phyloP scores from a whole-genome alignment of 2,113 vertebrate species.

The Potamarius usumacintae region DNA sequence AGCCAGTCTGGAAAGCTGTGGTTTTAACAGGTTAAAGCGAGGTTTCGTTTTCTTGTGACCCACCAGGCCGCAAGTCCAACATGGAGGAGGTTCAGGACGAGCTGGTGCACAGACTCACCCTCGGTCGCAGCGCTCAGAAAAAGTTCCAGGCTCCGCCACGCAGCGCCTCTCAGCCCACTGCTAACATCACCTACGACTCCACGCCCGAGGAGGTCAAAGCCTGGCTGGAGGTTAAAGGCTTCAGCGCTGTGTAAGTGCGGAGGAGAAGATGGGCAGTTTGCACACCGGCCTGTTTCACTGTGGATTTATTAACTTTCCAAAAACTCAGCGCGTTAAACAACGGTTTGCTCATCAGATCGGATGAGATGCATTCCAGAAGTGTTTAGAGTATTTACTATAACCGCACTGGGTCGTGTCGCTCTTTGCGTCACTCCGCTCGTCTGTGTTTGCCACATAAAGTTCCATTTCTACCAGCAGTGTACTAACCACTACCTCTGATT shows the following conservation, averaged over 20 bases:
- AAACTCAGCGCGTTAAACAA: not conserved
- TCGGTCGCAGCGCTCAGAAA: constrained; percentile 87
- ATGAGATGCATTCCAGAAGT: not conserved
- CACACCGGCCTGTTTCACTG: not conserved
- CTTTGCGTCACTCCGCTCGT: no score
- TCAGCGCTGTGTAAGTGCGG: constrained; percentile 86
- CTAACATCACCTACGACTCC: constrained; percentile 87
- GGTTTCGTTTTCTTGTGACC: not conserved
- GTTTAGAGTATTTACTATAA: not conserved
- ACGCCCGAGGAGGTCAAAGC: constrained; percentile 79
- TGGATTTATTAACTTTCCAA: not conserved
- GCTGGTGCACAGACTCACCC: constrained; percentile 86
- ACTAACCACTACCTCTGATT: no score
- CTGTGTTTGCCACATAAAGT: no score
- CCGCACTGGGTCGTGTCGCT: no score
- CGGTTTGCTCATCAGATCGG: not conserved
- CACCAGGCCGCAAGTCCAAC: constrained; percentile 86
- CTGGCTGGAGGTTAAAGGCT: constrained; percentile 91
- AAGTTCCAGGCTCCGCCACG: constrained; percentile 80
- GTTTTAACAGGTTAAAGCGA: not conserved
- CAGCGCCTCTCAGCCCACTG: constrained; percentile 53
- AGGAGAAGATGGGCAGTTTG: not conserved
- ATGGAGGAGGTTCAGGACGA: constrained; percentile 99
- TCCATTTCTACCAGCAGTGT: no score
- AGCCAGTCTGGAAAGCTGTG: not conserved